Evolutionary conservation across 2,113 vertebrate species (phyloP), one percentile per base, ranked within the genome.

Genomic region (Gasterosteus nipponicus): DNA sequence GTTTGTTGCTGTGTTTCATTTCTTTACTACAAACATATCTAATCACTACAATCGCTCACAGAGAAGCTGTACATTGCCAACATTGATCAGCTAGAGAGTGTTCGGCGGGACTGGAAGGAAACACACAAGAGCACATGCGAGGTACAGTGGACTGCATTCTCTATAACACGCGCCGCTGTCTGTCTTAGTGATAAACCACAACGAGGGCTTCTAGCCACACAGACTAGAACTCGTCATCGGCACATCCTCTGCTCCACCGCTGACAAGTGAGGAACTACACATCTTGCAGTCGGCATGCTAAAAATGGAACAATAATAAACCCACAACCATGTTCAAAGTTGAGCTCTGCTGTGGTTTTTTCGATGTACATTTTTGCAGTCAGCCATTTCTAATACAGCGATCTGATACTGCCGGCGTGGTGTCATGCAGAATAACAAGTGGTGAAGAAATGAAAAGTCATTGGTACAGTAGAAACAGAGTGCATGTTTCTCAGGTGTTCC

Each of bases 61-160:
- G 97, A 98, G 86, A 94, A 89, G 0, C 46, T 88, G 31, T 98
- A 97, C 88, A 92, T 82, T 26, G 92, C 89, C 82, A 96, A 94
- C 87, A 88, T 94, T 0, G 93, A 92, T 61, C 93, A 95, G 77
- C 90, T 98, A 69, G 95, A 98, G 73, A 92, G 82, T 77, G 90
- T 92, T 77, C 94, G 96, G 51, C 89, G 78, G 1, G 96, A 96
- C 82, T 99, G 96, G 97, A 96, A 97, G 47, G 94, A 95, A 66
- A 96, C 97, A 15, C 96, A 99, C 44, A 93, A 89, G 82, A 95
- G 95, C 81, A 96, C 95, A 3, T 98, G 97, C 0, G 94, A 98
- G 97, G 97, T 97, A 93, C n/a, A 12, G 12, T 54, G 12, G 16
- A 68, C 3, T 29, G 7, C 35, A 53, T 42, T 7, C 18, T 58